Evolutionary conservation across 2,888 invertebrate genomes (phyloP), one percentile per base, ranked within the genome.

Genomic region (Ectropis crepuscularia): DNA sequence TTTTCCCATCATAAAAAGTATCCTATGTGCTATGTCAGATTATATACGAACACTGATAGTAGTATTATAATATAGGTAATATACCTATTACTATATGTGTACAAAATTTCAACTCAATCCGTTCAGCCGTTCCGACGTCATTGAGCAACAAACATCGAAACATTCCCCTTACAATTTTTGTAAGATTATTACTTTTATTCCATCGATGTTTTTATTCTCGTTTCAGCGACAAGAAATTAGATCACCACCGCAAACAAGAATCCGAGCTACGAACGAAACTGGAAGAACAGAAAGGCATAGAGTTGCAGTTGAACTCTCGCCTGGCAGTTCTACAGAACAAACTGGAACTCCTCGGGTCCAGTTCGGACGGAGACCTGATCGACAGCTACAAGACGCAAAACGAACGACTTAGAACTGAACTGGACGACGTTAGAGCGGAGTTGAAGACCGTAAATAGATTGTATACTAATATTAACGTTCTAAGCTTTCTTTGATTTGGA

Each of bases 171-270:
- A n/a, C n/a, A n/a, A n/a, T n/a, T n/a, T n/a, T n/a, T n/a, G n/a
- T n/a, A n/a, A n/a, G n/a, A n/a, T n/a, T n/a, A n/a, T n/a, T n/a
- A n/a, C n/a, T n/a, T n/a, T n/a, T n/a, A n/a, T n/a, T n/a, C n/a
- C n/a, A n/a, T n/a, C n/a, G n/a, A n/a, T n/a, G 16, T 28, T 28
- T 28, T 28, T 28, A 7, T 4, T 2, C 28, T 47, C 39, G 49
- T 76, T 71, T 47, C 66, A 92, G 92, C 10, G 92, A 92, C 57
- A 91, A 89, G 68, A 88, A 85, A 69, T 64, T 92, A 45, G 92
- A 92, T 66, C 85, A 83, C 1, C 86, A 90, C 66, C 84, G 91
- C 6, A 91, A 90, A 65, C 86, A 83, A 71, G 92, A 92, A 63
- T 78, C 87, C 0, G 92, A 92, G 16, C 73, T 89, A 5, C 77